Percentiles rank a stretch among this genome's conserved stretches.
These are phyloP conservation scores for Australoheros scitulus DNA, from an alignment of 2,113 vertebrate genomes.

Conservation along the genomic window DNA sequence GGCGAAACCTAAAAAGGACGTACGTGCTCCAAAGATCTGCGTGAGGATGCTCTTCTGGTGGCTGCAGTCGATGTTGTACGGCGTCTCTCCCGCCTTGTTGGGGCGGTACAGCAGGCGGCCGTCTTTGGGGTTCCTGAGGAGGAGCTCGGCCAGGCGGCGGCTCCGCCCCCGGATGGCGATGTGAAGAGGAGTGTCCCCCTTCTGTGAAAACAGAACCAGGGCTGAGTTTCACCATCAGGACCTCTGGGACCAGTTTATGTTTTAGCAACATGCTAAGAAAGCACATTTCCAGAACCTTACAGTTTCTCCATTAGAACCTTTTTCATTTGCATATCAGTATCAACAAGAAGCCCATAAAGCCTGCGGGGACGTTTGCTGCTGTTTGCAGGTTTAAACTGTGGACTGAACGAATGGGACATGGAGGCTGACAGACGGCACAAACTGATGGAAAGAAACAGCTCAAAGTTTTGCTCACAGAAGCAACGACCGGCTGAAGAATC, in stretches of 20 bases:
- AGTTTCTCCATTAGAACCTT: too few relatives aligned
- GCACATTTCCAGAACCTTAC: too few relatives aligned
- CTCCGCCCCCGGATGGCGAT: slow-evolving; percentile 96
- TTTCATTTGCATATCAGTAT: too few relatives aligned
- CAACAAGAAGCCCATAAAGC: too few relatives aligned
- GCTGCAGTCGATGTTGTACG: slow-evolving; percentile 98
- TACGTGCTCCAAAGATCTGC: slow-evolving; percentile 97
- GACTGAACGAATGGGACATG: too few relatives aligned
- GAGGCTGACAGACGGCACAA: too few relatives aligned
- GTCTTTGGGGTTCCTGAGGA: slow-evolving; percentile 96
- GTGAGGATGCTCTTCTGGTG: slow-evolving; percentile 99
- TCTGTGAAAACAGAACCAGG: slow-evolving; percentile 76
- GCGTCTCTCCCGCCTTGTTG: slow-evolving; percentile 96
- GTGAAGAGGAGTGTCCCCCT: slow-evolving; percentile 95
- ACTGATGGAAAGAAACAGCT: too few relatives aligned
- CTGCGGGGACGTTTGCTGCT: too few relatives aligned
- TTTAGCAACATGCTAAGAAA: too few relatives aligned
- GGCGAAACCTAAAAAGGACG: slow-evolving; percentile 49
- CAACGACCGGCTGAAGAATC: too few relatives aligned
- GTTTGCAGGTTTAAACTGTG: too few relatives aligned
- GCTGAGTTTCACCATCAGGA: not conserved
- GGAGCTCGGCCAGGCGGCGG: slow-evolving; percentile 92
- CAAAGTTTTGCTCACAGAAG: too few relatives aligned
- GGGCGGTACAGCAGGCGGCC: slow-evolving; percentile 95
- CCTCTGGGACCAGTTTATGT: not conserved